Evolutionary conservation across 2,888 invertebrate genomes (phyloP).

Genomic region (Agonopterix subpropinquella): DNA sequence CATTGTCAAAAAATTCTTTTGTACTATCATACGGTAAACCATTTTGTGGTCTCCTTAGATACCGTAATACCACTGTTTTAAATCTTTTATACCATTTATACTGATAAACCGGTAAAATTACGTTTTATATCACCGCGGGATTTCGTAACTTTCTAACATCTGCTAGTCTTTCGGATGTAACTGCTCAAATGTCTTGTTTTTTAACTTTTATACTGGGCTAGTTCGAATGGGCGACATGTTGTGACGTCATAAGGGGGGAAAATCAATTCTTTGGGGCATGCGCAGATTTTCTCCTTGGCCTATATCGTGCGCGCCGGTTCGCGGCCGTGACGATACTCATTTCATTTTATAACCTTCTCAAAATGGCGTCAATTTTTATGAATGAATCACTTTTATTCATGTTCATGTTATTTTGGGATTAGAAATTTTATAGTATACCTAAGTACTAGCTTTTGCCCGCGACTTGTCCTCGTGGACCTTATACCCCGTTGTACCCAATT

Average conservation of each 20-base stretch:
- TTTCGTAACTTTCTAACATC: conserved; percentile 39
- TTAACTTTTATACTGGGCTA: conserved; percentile 56
- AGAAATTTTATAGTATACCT: no score
- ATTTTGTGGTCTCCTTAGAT: conserved; percentile 45
- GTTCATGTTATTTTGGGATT: neutral
- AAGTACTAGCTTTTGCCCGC: no score
- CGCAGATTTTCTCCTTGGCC: conserved; percentile 62
- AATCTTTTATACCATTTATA: conserved; percentile 24
- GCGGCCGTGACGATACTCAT: conserved; percentile 42
- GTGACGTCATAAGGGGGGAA: conserved; percentile 60
- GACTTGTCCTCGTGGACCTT: no score
- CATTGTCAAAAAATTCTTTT: conserved; percentile 37
- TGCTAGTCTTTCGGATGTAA: conserved; percentile 34
- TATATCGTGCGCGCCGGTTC: conserved; percentile 36
- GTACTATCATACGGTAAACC: conserved; percentile 35
- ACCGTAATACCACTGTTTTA: conserved; percentile 27
- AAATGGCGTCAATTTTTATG: conserved; percentile 58
- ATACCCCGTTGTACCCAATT: no score
- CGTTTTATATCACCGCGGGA: conserved; percentile 18
- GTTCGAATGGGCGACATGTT: conserved; percentile 40
- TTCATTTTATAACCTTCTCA: conserved; percentile 38
- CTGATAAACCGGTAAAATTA: conserved; percentile 14
- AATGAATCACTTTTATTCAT: conserved; percentile 38
- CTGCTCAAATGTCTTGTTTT: conserved; percentile 39
- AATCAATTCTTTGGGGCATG: conserved; percentile 64